These are phyloP conservation scores for Heterochromis multidens DNA, from an alignment of 2,113 vertebrate species.

Conservation along the genomic window DNA sequence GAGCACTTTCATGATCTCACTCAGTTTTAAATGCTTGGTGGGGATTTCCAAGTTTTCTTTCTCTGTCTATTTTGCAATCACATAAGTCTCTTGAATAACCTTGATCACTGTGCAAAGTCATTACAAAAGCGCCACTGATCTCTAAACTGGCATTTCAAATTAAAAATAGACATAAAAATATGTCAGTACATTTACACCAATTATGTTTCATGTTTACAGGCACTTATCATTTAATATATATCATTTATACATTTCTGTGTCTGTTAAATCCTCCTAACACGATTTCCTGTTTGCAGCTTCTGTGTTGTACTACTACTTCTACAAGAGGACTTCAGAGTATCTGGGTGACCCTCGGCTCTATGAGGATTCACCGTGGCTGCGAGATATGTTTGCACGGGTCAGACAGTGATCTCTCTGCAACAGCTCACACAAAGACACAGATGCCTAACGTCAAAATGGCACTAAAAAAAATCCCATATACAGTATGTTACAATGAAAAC, in stretches of 20 bases:
- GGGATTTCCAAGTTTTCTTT: not conserved
- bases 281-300: conserved; percentile 73
- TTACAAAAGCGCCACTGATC: not conserved
- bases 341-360: conserved; percentile 91
- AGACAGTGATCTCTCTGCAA: conserved; percentile 60
- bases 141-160: not conserved
- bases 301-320: conserved; percentile 90
- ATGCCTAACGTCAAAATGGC: not conserved
- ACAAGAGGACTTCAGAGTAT: conserved; percentile 87
- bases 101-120: not conserved
- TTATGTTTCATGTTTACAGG: not conserved
- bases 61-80: not conserved
- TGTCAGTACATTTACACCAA: not conserved
- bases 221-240: too few species aligned
- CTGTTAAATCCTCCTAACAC: not conserved
- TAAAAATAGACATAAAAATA: not conserved
- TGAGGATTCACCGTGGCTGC: conserved; percentile 88
- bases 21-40: not conserved
- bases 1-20: not conserved
- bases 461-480: not conserved
- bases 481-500: not conserved
- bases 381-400: conserved; percentile 80
- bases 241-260: not conserved
- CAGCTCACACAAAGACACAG: not conserved
- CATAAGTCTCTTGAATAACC: not conserved